Evolutionary conservation across 2,888 invertebrate species (phyloP).

Genomic region (Amphipyra berbera): DNA sequence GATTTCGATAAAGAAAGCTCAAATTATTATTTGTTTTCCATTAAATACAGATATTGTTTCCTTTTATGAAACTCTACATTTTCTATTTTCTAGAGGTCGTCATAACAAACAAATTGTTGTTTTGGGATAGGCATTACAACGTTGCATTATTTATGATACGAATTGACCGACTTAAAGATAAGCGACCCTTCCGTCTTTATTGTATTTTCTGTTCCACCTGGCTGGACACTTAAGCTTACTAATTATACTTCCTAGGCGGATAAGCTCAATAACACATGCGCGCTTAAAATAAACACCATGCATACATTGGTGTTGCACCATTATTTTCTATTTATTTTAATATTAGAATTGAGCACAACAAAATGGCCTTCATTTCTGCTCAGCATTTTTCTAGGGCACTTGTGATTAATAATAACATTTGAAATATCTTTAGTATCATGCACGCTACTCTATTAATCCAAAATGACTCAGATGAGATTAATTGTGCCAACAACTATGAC

Average conservation of each 20-base stretch:
- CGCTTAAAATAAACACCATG: constrained; percentile 28
- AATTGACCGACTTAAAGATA: too few species aligned
- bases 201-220: constrained; percentile 7
- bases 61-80: background rate
- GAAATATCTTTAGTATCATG: constrained; percentile 56
- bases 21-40: constrained; percentile 39
- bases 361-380: constrained; percentile 42
- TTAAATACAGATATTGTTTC: constrained; percentile 15
- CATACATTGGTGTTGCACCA: background rate
- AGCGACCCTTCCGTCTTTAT: background rate
- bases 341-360: constrained; percentile 36
- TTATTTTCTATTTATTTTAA: constrained; percentile 32
- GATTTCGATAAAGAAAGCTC: constrained; percentile 57
- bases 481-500: constrained; percentile 45
- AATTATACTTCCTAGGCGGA: constrained; percentile 17
- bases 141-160: too few species aligned
- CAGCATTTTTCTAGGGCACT: constrained; percentile 53
- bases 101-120: too few species aligned
- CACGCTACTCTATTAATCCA: constrained; percentile 40
- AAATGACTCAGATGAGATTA: constrained; percentile 52
- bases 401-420: constrained; percentile 57
- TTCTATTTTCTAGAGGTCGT: too few species aligned
- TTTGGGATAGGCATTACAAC: too few species aligned
- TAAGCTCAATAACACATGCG: constrained; percentile 27
- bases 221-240: constrained; percentile 7